Conservation (phyloP, 2,888 invertebrate species). For the Uloborus plumipes region DNA sequence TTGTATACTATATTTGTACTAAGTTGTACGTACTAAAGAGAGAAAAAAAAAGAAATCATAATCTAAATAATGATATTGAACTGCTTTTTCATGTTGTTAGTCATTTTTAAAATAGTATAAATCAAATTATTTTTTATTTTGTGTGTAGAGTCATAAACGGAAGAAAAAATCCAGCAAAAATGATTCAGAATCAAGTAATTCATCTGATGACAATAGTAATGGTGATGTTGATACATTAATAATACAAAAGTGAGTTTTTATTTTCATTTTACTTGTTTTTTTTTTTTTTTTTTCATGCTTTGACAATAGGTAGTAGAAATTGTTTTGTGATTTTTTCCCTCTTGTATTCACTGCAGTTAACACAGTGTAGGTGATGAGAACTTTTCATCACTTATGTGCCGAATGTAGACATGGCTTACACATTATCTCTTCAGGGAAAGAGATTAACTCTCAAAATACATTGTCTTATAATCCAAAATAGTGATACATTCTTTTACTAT, state of each 20-base stretch:
- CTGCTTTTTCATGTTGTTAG: background rate
- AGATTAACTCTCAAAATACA: no score
- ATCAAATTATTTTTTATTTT: background rate
- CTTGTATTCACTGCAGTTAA: no score
- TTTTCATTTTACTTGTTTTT: background rate
- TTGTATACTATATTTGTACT: no score
- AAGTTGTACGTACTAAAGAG: no score
- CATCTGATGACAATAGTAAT: conserved; percentile 25
- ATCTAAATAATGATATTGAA: background rate
- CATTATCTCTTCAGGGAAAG: no score
- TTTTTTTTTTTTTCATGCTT: background rate
- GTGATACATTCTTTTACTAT: no score
- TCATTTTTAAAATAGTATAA: conserved; percentile 26
- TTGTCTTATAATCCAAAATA: no score
- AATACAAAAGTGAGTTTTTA: conserved; percentile 42
- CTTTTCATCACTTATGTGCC: no score
- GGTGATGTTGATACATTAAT: conserved; percentile 38
- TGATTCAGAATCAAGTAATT: conserved; percentile 7
- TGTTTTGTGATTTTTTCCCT: no score
- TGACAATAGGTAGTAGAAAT: no score
- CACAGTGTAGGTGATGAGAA: no score
- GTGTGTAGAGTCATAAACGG: conserved; percentile 22
- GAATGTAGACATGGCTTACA: no score
- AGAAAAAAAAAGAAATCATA: background rate
- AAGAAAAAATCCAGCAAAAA: conserved; percentile 32